Conservation (phyloP, 2,888 invertebrate species). For the Neoitamus cyanurus region DNA sequence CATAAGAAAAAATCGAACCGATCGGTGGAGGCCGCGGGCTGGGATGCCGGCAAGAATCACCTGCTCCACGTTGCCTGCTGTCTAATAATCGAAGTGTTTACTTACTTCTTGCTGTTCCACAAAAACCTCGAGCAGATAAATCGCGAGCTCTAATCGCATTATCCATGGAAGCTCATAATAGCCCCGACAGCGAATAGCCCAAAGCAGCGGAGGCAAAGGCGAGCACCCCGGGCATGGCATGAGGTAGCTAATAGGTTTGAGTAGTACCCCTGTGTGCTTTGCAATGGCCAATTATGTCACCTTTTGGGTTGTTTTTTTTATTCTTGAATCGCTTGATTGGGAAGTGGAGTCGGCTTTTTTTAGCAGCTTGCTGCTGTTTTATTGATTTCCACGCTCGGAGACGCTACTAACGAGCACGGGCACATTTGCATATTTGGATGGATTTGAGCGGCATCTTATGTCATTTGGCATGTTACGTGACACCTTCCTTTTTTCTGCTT, state of each 20-base stretch:
- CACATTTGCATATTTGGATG: neutral
- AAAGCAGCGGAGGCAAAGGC: neutral
- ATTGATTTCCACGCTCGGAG: neutral
- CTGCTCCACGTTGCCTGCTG: conserved; percentile 58
- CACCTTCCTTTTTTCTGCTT: neutral
- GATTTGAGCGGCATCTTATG: neutral
- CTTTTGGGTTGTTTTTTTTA: neutral
- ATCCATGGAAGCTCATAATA: conserved; percentile 17
- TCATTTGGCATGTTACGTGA: neutral
- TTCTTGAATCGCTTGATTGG: neutral
- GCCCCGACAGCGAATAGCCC: neutral
- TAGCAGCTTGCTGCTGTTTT: neutral
- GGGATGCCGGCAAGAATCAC: conserved; percentile 54
- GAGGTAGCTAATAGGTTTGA: neutral
- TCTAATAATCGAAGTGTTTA: conserved; percentile 59
- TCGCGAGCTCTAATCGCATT: conserved; percentile 55
- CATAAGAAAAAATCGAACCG: conserved; percentile 49
- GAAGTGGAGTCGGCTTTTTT: neutral
- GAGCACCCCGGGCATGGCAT: neutral
- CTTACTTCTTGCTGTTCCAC: conserved; percentile 59
- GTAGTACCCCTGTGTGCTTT: neutral
- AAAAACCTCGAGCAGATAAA: conserved; percentile 55
- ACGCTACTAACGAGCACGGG: neutral
- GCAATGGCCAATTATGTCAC: conserved; percentile 23
- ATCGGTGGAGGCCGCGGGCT: conserved; percentile 39